These are phyloP conservation scores for Lycocerus yunnanus DNA, from an alignment of 2,888 invertebrate genomes.

Conservation along the genomic window DNA sequence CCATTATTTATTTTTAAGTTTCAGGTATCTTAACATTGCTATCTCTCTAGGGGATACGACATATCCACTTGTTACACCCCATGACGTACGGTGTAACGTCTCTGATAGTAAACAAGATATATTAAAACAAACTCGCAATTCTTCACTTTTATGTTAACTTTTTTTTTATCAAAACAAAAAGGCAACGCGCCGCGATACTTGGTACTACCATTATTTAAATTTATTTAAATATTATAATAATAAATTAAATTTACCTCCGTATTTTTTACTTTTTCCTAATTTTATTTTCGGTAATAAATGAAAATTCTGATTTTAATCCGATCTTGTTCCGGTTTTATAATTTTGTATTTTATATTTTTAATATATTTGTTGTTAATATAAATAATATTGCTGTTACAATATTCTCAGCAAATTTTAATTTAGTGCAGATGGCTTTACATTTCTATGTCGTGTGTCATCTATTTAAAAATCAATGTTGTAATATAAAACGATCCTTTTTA, in stretches of 20 bases:
- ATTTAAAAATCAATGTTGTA: background rate
- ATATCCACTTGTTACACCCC: constrained; percentile 21
- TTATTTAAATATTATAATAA: background rate
- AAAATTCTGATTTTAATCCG: too few relatives aligned
- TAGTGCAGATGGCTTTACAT: background rate
- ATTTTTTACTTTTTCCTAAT: too few relatives aligned
- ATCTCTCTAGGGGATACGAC: constrained; percentile 8
- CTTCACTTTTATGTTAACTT: background rate
- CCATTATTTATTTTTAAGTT: constrained; percentile 7
- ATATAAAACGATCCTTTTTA: background rate
- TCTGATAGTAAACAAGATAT: background rate
- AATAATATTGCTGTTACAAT: background rate
- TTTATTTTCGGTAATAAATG: too few relatives aligned
- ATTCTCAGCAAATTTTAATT: background rate
- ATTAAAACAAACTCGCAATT: constrained; percentile 1
- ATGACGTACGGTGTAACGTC: constrained; percentile 15
- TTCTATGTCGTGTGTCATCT: background rate
- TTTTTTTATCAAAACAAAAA: background rate
- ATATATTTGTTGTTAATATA: background rate
- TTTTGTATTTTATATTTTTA: background rate
- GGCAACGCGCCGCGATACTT: background rate
- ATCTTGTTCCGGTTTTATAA: too few relatives aligned
- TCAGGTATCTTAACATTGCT: constrained; percentile 11
- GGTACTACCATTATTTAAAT: background rate
- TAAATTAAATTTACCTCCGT: background rate